Evolutionary conservation across 2,113 vertebrate genomes (phyloP), one percentile per base, ranked within the genome.

Genomic region (Silurus meridionalis): DNA sequence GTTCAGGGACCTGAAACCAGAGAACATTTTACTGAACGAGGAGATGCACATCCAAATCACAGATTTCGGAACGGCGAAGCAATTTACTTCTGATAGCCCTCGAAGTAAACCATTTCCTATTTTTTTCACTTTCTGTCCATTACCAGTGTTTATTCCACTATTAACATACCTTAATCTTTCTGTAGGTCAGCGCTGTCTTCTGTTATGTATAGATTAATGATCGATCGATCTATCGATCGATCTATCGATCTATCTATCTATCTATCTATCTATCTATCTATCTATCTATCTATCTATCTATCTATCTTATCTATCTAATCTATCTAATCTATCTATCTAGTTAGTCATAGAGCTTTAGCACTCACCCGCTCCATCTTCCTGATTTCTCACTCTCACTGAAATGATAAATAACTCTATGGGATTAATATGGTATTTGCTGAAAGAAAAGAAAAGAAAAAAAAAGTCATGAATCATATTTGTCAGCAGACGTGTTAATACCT

Each of bases 11-110:
- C 96, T 99, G 89, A 99, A 99, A 90, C 98, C 98, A 85, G 98
- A 99, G 93, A 99, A 99, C 92, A 98, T 99, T 95, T 94, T 99
- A 91, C 93, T 99, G 92, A 98, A 95, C 86, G 98, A 98, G 94
- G 97, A 99, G 23, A 99, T 99, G 98, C 98, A 99, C 93, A 97
- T 99, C 93, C 97, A 99, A 91, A 99, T 99, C 90, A 99, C 98
- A 90, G 98, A 99, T 92, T 99, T 99, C 57, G 98, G 98, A 90
- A 99, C 98, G 81, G 98, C 98, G 57, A 99, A 99, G 94, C 96
- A 98, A 87, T 93, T 99, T 90, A 96, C 97, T 28, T 97, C 97
- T 74, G 97, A 98, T 83, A 98, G 95, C 90, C 96, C 96, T 90
- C 97, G 98, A 97, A 97, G 98, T 95, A 93, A 71, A 0, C 2